Conservation (phyloP, 2,888 invertebrate genomes). For the Drosophila helvetica region DNA sequence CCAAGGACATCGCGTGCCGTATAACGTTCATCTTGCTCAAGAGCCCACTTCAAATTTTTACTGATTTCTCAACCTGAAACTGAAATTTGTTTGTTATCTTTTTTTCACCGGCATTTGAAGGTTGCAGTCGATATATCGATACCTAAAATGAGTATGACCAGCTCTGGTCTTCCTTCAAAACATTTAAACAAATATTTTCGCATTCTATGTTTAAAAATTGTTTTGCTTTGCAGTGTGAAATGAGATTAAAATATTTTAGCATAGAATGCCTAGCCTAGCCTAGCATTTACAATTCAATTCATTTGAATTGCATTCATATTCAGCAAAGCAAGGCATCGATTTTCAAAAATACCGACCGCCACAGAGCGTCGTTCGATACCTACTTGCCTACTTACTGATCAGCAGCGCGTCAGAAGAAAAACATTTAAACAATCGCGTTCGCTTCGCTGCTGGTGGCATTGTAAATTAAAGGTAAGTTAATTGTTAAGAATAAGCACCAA, state of each 20-base stretch:
- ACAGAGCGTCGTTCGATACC: slow-evolving; percentile 25
- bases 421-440: not conserved
- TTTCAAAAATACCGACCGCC: slow-evolving; percentile 29
- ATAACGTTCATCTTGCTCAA: slow-evolving; percentile 62
- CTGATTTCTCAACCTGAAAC: slow-evolving; percentile 21
- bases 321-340: not conserved
- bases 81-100: slow-evolving; percentile 43
- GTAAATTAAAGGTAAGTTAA: slow-evolving; percentile 22
- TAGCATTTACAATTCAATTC: not conserved
- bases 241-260: not conserved
- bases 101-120: slow-evolving; percentile 35
- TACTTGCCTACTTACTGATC: too few relatives aligned
- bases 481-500: not conserved
- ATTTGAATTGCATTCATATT: not conserved
- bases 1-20: slow-evolving; percentile 66
- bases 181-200: not conserved
- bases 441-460: too few relatives aligned
- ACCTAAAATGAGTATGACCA: not conserved
- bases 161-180: not conserved
- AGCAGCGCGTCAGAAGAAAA: not conserved
- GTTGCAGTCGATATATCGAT: slow-evolving; percentile 6
- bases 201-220: not conserved
- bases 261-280: not conserved
- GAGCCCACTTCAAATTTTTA: slow-evolving; percentile 29
- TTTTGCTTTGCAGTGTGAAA: not conserved